These are phyloP conservation scores for Drosophila tristis DNA, from an alignment of 1,140 invertebrate species.

Conservation along the genomic window DNA sequence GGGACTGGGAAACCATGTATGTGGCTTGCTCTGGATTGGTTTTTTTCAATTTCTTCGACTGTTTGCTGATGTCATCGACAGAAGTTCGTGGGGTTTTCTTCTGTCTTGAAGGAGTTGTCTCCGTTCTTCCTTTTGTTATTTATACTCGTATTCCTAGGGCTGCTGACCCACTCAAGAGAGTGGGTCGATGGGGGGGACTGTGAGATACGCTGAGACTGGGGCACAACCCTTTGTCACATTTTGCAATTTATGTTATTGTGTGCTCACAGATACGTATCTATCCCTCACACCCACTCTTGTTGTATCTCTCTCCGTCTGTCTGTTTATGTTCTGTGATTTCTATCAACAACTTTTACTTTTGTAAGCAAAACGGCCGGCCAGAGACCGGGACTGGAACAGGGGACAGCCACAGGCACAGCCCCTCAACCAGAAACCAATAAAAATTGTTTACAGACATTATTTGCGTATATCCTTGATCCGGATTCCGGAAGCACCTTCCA, in stretches of 20 bases:
- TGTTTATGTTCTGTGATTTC: conserved; percentile 72
- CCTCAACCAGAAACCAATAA: conserved; percentile 77
- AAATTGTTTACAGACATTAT: conserved; percentile 83
- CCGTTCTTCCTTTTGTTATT: conserved; percentile 56
- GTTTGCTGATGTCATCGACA: conserved; percentile 83
- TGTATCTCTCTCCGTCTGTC: conserved; percentile 16
- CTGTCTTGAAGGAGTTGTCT: neutral
- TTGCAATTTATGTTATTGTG: conserved; percentile 79
- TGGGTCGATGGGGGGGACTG: conserved; percentile 5
- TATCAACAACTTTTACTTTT: conserved; percentile 82
- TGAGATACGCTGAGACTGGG: neutral
- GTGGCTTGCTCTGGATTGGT: conserved; percentile 60
- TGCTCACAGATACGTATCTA: conserved; percentile 30
- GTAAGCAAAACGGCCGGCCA: conserved; percentile 54
- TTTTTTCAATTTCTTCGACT: conserved; percentile 73
- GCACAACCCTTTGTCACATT: conserved; percentile 77
- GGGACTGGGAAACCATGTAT: conserved; percentile 14
- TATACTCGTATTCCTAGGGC: conserved; percentile 50
- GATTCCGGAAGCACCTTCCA: conserved; percentile 76
- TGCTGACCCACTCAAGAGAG: conserved; percentile 64
- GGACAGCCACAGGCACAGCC: neutral
- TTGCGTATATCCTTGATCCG: conserved; percentile 64
- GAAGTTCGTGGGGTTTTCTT: conserved; percentile 36
- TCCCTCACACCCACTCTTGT: neutral
- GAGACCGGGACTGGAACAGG: conserved; percentile 21